Base-by-base conservation (phyloP, 2,113 vertebrate genomes). In the Podocnemis expansa region DNA sequence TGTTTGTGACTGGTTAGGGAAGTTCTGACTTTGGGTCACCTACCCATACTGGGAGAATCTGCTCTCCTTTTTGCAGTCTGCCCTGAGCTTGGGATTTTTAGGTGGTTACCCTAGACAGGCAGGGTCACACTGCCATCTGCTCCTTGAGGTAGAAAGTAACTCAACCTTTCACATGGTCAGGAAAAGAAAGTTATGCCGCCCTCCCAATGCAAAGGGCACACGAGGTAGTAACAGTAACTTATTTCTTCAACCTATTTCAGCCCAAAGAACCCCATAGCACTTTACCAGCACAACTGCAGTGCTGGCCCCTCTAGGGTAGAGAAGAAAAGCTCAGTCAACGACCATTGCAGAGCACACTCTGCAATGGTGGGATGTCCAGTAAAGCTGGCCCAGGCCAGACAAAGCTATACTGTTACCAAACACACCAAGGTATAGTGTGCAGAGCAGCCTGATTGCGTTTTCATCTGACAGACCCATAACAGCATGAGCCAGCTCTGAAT, bases 331-430 rank as follows among this genome's bases (percentile, higher is more conserved):
- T 13, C 31, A 75, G 14, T 0, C 0, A 0, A 56, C 6, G 11
- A 79, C 49, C 34, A 13, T 27, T 0, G 0, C 70, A n/a, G 2
- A 0, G 0, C 1, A 0, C 24, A 22, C 1, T 8, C 10, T 5
- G 1, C 0, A 2, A 27, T 12, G 24, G 43, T 6, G 38, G 52
- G 16, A 17, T n/a, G 17, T 67, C 16, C 78, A 49, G 29, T 2
- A 54, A 7, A 0, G 22, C 52, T 56, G n/a, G 52, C 80, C 51
- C 38, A 55, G 51, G n/a, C n/a, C 51, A 80, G 51, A 80, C 21
- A 54, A 41, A 27, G 22, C 25, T 52, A 25, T 56, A 24, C 38
- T 38, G 38, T 41, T 56, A 55, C 24, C 16, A 2, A 75, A 75
- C 6, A 10, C 27, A 5, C 70, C 70, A 41, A 24, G 70, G 24